These are phyloP conservation scores for Stenodera caucasica DNA, from an alignment of 2,888 invertebrate species.

Conservation along the genomic window DNA sequence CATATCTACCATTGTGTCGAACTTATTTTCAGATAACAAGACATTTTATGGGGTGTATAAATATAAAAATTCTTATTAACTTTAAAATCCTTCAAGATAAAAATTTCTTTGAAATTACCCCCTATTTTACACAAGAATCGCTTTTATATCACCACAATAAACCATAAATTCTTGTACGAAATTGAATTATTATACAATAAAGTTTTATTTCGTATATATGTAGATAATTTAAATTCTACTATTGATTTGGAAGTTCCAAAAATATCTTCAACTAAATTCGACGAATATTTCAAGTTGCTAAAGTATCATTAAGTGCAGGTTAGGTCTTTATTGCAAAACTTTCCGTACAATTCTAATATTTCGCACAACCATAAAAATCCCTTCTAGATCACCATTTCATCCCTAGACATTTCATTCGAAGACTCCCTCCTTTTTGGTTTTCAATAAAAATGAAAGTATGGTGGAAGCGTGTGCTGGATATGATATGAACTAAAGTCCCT, in stretches of 20 bases:
- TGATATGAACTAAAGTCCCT: conserved; percentile 26
- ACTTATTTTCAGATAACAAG: neutral
- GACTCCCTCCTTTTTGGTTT: conserved; percentile 28
- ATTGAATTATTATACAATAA: conserved; percentile 6
- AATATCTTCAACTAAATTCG: neutral
- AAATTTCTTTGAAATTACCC: neutral
- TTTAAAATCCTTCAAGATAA: neutral
- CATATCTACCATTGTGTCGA: neutral
- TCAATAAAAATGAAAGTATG: conserved; percentile 39
- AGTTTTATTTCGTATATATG: neutral
- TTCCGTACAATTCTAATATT: conserved; percentile 23
- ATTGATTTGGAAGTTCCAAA: too few species aligned
- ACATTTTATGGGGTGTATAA: neutral
- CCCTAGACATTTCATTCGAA: conserved; percentile 21
- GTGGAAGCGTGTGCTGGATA: conserved; percentile 32
- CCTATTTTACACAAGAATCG: too few species aligned
- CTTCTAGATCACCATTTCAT: conserved; percentile 12
- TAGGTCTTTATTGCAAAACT: conserved; percentile 26
- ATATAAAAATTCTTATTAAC: conserved; percentile 1
- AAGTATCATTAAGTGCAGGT: conserved; percentile 22
- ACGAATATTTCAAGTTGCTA: neutral
- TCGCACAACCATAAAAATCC: conserved; percentile 22
- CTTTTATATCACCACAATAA: neutral
- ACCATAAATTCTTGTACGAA: neutral
- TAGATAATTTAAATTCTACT: too few species aligned